Conservation (phyloP, 2,888 invertebrate species). For the Endotricha flammealis region DNA sequence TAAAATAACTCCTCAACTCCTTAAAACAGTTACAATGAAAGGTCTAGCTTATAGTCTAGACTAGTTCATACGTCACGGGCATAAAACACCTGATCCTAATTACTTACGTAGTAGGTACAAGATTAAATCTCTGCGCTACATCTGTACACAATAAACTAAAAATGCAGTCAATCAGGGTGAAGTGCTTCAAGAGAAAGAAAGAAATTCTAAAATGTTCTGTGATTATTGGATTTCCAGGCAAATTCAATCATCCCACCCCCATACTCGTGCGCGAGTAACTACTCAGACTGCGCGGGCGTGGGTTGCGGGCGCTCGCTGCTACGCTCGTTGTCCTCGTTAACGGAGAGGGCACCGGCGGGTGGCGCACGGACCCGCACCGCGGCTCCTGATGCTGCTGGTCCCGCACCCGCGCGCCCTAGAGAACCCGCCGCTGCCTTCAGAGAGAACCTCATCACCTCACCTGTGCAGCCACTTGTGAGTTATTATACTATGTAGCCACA, state of each 20-base stretch:
- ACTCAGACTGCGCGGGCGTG: constrained; percentile 78
- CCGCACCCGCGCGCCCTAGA: constrained; percentile 23
- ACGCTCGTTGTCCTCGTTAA: constrained; percentile 79
- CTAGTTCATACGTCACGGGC: too few relatives aligned
- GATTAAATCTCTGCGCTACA: too few relatives aligned
- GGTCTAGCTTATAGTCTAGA: too few relatives aligned
- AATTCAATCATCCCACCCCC: constrained; percentile 90
- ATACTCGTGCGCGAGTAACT: constrained; percentile 87
- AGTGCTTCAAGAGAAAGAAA: too few relatives aligned
- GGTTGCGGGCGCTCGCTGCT: constrained; percentile 69
- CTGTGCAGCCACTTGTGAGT: constrained; percentile 46
- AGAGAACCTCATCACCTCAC: constrained; percentile 56
- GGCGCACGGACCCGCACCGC: constrained; percentile 17
- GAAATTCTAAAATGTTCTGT: too few relatives aligned
- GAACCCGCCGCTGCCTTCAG: constrained; percentile 42
- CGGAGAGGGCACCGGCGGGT: constrained; percentile 40
- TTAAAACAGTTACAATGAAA: too few relatives aligned
- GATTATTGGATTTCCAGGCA: too few relatives aligned
- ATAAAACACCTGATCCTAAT: too few relatives aligned
- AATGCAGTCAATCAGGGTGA: too few relatives aligned
- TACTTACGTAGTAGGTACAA: too few relatives aligned
- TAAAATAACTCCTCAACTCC: too few relatives aligned
- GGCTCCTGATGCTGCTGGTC: constrained; percentile 29
- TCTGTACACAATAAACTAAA: too few relatives aligned
- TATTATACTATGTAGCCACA: neutral